These are phyloP conservation scores for Syngnathoides biaculeatus DNA, from an alignment of 2,113 vertebrate genomes.

Conservation along the genomic window DNA sequence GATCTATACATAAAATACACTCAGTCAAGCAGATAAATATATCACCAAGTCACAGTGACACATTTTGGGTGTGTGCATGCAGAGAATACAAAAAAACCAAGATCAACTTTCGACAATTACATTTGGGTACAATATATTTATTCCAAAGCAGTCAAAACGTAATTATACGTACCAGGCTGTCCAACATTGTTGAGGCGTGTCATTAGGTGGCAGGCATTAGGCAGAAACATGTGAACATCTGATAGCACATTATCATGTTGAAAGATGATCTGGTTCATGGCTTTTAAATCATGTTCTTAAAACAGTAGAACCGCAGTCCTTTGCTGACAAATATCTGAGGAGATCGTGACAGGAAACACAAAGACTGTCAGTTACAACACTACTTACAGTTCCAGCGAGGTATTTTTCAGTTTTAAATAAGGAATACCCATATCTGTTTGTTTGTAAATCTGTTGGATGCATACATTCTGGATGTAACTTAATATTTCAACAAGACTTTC, in stretches of 20 bases:
- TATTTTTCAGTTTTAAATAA: too few relatives aligned
- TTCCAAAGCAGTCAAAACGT: neutral
- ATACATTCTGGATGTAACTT: too few relatives aligned
- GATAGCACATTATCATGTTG: constrained; percentile 57
- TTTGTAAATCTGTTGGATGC: too few relatives aligned
- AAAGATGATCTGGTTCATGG: constrained; percentile 50
- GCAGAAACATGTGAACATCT: constrained; percentile 52
- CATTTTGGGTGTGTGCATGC: neutral
- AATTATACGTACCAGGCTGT: constrained; percentile 52
- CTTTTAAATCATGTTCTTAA: neutral
- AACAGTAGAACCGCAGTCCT: neutral
- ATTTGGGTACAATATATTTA: neutral
- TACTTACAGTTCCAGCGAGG: neutral
- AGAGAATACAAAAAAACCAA: neutral
- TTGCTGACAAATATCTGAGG: neutral
- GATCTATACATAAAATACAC: neutral
- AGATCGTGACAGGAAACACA: neutral
- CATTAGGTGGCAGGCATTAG: constrained; percentile 27
- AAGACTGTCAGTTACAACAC: neutral
- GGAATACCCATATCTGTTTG: too few relatives aligned
- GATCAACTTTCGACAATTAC: neutral
- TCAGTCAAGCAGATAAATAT: neutral
- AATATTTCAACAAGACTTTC: too few relatives aligned
- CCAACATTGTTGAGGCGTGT: constrained; percentile 44
- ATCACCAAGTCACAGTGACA: neutral